Percentiles rank a stretch among this genome's conserved stretches.
These are phyloP conservation scores for Microplitis demolitor DNA, from an alignment of 1,140 invertebrate genomes.

Conservation along the genomic window DNA sequence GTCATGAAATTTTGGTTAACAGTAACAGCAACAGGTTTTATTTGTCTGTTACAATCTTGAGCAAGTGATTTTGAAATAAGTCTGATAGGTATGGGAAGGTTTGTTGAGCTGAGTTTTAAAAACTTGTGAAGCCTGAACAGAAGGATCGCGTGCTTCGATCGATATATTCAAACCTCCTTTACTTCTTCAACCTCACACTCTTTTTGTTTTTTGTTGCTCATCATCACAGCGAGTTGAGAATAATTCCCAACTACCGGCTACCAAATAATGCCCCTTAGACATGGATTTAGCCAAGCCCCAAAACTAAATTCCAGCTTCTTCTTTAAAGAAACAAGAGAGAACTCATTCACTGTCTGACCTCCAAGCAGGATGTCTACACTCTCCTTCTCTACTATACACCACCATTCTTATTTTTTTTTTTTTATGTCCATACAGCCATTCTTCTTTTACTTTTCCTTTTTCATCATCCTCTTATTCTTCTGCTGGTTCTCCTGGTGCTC, in stretches of 20 bases:
- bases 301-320: conserved; percentile 12
- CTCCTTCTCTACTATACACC: background rate
- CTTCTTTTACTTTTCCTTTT: background rate
- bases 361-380: conserved; percentile 14
- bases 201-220: background rate
- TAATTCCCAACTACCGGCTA: conserved; percentile 31
- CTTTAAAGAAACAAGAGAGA: background rate
- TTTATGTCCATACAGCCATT: background rate
- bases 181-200: background rate
- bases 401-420: background rate
- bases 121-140: background rate
- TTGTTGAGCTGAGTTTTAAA: background rate
- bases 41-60: background rate
- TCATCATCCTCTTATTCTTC: background rate
- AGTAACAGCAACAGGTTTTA: too few species aligned
- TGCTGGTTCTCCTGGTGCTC: background rate
- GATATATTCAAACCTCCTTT: background rate
- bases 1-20: background rate
- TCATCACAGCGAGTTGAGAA: background rate
- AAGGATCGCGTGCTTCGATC: conserved; percentile 14
- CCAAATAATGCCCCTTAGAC: conserved; percentile 28
- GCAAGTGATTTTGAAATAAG: background rate
- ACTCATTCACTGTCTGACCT: conserved; percentile 27
- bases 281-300: background rate
- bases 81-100: too few species aligned